phyloP scores from a whole-genome alignment of 2,797 vertebrate genomes.

The Mus spretus region DNA sequence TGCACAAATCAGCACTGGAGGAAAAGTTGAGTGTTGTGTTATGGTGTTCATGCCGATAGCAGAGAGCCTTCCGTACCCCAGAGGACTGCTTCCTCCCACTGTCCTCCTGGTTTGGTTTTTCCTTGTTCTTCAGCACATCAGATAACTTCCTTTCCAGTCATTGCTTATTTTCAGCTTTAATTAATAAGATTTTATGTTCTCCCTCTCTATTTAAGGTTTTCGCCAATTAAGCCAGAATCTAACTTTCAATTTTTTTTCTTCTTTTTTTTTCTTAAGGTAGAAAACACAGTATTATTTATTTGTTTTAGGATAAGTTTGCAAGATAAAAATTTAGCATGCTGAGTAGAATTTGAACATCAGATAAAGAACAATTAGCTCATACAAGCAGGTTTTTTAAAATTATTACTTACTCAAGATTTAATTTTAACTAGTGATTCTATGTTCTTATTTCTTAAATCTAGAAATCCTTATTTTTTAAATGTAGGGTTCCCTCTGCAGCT shows the following conservation, averaged over 20 bases:
- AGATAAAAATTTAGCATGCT: not conserved
- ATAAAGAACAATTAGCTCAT: constrained; percentile 12
- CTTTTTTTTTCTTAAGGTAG: not conserved
- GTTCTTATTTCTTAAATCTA: constrained; percentile 47
- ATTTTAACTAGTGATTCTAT: not conserved
- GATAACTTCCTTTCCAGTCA: not conserved
- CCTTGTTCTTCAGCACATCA: not conserved
- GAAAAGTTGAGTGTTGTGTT: not conserved
- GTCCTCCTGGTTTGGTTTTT: not conserved
- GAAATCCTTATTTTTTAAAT: not conserved
- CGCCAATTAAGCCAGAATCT: not conserved
- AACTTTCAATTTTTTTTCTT: not conserved
- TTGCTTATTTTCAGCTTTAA: constrained; percentile 16
- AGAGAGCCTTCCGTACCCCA: too few species aligned
- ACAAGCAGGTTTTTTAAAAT: not conserved
- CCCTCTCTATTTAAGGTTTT: not conserved
- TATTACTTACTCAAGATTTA: constrained; percentile 45
- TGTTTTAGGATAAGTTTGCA: not conserved
- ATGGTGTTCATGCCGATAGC: not conserved
- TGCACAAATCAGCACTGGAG: not conserved
- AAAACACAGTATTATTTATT: constrained; percentile 27
- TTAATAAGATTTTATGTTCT: constrained; percentile 27
- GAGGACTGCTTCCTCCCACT: not conserved
- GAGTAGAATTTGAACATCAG: constrained; percentile 26
- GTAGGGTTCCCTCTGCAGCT: not conserved